Evolutionary conservation across 2,797 vertebrate genomes (phyloP).

Genomic region (Enteromius trimaculatus): DNA sequence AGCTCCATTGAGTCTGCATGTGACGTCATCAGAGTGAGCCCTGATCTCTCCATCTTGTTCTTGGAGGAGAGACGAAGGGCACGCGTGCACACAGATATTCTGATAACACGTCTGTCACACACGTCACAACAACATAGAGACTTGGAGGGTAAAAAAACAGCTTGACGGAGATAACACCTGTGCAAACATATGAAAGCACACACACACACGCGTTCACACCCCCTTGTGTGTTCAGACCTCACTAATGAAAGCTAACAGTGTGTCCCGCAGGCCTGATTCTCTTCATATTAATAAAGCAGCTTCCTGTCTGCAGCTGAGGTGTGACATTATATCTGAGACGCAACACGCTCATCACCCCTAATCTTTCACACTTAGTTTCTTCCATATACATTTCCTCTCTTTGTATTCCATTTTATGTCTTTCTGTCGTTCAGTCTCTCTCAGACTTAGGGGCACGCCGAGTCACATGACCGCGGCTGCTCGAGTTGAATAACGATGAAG

Average conservation of each 20-base stretch:
- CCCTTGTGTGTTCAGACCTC: slow-evolving; percentile 36
- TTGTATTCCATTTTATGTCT: slow-evolving; percentile 13
- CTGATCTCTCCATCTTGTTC: slow-evolving; percentile 50
- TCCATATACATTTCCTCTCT: background rate
- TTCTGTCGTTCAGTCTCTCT: slow-evolving; percentile 25
- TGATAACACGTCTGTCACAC: background rate
- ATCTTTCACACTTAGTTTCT: background rate
- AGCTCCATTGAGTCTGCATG: slow-evolving; percentile 40
- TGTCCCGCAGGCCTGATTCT: slow-evolving; percentile 24
- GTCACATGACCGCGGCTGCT: slow-evolving; percentile 52
- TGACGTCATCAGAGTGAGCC: slow-evolving; percentile 62
- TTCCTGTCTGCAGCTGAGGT: slow-evolving; percentile 64
- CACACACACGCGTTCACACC: background rate
- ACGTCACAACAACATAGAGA: background rate
- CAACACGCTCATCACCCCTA: slow-evolving; percentile 8
- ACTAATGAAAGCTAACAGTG: slow-evolving; percentile 35
- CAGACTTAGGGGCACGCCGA: slow-evolving; percentile 40
- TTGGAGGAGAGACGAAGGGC: slow-evolving; percentile 59
- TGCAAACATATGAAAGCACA: background rate
- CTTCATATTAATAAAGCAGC: slow-evolving; percentile 49
- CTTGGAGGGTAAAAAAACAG: background rate
- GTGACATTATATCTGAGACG: slow-evolving; percentile 44
- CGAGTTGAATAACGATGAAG: slow-evolving; percentile 46
- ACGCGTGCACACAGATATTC: background rate
- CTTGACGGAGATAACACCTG: slow-evolving; percentile 8